Conservation (phyloP, 2,888 invertebrate species). For the Halictus quadricinctus region DNA sequence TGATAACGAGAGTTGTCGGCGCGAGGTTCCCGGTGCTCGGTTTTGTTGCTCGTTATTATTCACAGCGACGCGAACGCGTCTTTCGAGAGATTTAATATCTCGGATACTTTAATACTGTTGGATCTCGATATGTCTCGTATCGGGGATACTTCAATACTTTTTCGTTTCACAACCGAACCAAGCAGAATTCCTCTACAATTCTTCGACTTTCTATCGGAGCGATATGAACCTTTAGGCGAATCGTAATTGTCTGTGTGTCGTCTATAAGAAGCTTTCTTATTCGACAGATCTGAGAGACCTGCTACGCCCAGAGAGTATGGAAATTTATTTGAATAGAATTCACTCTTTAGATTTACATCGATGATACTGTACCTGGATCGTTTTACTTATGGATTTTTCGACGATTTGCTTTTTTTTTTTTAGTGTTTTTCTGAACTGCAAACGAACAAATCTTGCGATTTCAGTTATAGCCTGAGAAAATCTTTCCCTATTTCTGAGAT, state of each 20-base stretch:
- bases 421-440: neutral
- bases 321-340: too few species aligned
- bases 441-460: too few species aligned
- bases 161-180: neutral
- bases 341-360: neutral
- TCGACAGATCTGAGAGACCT: neutral
- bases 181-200: neutral
- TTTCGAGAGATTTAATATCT: neutral
- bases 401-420: too few species aligned
- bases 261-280: neutral
- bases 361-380: neutral
- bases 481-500: too few species aligned
- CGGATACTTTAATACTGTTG: slow-evolving; percentile 7
- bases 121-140: neutral
- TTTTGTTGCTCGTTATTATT: slow-evolving; percentile 15
- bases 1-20: slow-evolving; percentile 18
- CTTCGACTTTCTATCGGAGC: neutral
- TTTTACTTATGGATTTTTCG: neutral
- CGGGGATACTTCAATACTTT: slow-evolving; percentile 1
- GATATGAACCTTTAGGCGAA: neutral
- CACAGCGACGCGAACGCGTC: neutral
- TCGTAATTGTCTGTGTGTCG: neutral
- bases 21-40: neutral
- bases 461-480: too few species aligned
- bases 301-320: neutral